Conservation (phyloP, 1,140 invertebrate genomes). For the Trichonephila clavata region DNA sequence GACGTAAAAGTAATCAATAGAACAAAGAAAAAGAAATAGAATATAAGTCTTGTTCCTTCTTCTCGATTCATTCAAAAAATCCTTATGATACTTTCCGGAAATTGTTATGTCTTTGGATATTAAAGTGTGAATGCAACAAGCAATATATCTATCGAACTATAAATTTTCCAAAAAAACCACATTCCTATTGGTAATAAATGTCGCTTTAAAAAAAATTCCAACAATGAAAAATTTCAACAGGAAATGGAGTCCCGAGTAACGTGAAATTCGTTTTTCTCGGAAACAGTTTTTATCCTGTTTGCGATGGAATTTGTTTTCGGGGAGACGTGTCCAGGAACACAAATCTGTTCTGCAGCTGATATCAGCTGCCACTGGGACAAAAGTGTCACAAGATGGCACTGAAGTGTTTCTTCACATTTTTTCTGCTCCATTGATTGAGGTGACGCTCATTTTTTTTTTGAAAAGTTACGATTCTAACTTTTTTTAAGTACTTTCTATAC, state of each 20-base stretch:
- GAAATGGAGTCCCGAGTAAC: constrained; percentile 37
- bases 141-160: constrained; percentile 42
- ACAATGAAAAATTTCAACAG: constrained; percentile 36
- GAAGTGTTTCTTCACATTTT: constrained; percentile 32
- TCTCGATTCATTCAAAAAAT: constrained; percentile 19
- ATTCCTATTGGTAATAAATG: constrained; percentile 29
- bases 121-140: constrained; percentile 38
- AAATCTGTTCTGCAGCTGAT: constrained; percentile 43
- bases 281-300: constrained; percentile 54
- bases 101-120: constrained; percentile 21
- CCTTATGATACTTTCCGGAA: constrained; percentile 34
- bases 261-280: constrained; percentile 46
- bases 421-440: background rate
- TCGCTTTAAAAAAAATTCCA: constrained; percentile 10
- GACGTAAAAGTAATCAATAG: constrained; percentile 45
- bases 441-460: background rate
- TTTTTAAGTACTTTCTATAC: no score
- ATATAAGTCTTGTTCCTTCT: background rate
- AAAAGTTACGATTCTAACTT: background rate
- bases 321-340: constrained; percentile 25
- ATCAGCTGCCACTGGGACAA: background rate
- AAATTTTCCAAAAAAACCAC: background rate
- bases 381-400: constrained; percentile 29
- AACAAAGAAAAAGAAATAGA: constrained; percentile 19
- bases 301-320: constrained; percentile 30